Evolutionary conservation across 2,113 vertebrate species (phyloP), one percentile per base, ranked within the genome.

Genomic region (Callocephalon fimbriatum): DNA sequence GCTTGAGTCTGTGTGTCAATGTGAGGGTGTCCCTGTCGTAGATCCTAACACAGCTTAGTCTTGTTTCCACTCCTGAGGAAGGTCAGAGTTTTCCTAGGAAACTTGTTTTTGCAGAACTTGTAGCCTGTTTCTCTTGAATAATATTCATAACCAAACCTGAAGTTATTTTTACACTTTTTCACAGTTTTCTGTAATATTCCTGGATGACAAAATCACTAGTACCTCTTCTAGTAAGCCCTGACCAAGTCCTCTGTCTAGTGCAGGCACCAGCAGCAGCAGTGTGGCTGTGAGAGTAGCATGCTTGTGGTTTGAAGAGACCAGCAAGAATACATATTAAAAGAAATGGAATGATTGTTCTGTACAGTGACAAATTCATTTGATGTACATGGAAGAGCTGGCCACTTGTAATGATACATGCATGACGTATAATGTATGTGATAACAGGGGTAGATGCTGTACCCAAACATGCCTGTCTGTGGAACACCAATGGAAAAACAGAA

Each of bases 351-450:
- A 40, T 82, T 47, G 7, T 71, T 77, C 27, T 70, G 79, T 21
- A 42, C 12, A 62, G 42, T 0, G 1, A 37, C 9, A 56, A 19
- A 11, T 15, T 90, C 56, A 32, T 71, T 56, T 48, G 31, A 15
- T 37, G 15, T 35, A 22, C 18, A 7, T 22, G 42, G 65, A 71
- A 63, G 35, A 48, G 15, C 48, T 63, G 40, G 42, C 31, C 58
- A 38, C 50, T 27, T 29, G 21, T 15, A 72, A 72, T 4, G 58
- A 25, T 53, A 61, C 26, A 7, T 19, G 26, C 44, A 32, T 58
- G 31, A 15, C 11, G 14, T 22, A 15, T 27, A 32, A n/a, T 4
- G 58, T 27, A 27, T 0, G 2, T 20, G 27, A 9, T n/a, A 78
- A 38, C 37, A 38, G 27, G 32, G 27, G 11, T 17, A 45, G 44